Base-by-base conservation (phyloP, 2,113 vertebrate species). In the Lichenostomus cassidix region DNA sequence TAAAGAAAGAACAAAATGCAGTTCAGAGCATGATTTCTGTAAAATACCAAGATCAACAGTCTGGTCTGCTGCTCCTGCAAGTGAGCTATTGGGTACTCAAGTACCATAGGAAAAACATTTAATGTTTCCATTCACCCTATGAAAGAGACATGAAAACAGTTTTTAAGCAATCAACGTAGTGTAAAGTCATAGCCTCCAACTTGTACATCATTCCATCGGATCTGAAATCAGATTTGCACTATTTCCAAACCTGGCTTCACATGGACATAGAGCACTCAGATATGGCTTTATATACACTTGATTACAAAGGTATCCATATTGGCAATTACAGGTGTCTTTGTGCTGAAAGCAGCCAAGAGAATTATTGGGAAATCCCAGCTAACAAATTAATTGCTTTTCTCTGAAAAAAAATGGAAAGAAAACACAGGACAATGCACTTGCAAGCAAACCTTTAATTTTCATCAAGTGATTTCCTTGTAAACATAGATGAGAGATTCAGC, bases 381-480 rank as follows among this genome's bases (percentile, higher is more conserved):
- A 42, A 35, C 21, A 75, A 31, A 39, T 7, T 7, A 83, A 52
- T 18, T 35, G 42, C 4, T 92, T 83, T 71, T 41, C 42, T 76
- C 63, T 2, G 5, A 21, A 23, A 76, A 60, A 18, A 42, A 60
- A 62, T 12, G 42, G 53, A 96, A 97, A 92, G n/a, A 94, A 96
- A 87, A 52, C 86, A 77, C 88, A 68, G 80, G 81, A 92, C 92
- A 91, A 82, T 28, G 49, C 35, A 82, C 28, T 92, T 94, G 82
- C 31, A 97, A 97, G 91, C 81, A 91, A 96, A 91, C 53, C 50
- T 97, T 98, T 96, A 97, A 95, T 97, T 97, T 96, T 65, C 92
- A 94, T 67, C 60, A 80, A 83, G 70, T 4, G 0, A 79, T 74
- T 87, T 95, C 29, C 94, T 80, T 86, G 59, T 83, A 95, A 97